Evolutionary conservation across 2,113 vertebrate species (phyloP).

Genomic region (Cololabis saira): DNA sequence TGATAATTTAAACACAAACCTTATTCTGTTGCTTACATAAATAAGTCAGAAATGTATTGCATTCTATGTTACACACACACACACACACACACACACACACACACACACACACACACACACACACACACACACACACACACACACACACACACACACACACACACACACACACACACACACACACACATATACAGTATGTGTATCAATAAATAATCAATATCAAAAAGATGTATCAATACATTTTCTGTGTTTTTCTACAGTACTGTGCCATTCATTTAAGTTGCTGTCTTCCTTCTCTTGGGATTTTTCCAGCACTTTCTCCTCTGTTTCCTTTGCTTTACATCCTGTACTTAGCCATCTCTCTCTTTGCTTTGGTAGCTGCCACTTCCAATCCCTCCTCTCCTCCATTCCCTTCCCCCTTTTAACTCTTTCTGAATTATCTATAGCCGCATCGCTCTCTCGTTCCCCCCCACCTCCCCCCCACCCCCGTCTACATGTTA

Average conservation of each 20-base stretch:
- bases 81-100: too few relatives aligned
- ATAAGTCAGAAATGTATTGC: too few relatives aligned
- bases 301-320: constrained; percentile 29
- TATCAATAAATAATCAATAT: too few relatives aligned
- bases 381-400: constrained; percentile 71
- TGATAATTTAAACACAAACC: too few relatives aligned
- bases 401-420: constrained; percentile 67
- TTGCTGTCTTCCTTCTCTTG: constrained; percentile 42
- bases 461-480: constrained; percentile 40
- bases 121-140: too few relatives aligned
- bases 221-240: constrained; percentile 2
- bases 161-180: too few relatives aligned
- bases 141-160: too few relatives aligned
- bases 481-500: constrained; percentile 53
- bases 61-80: too few relatives aligned
- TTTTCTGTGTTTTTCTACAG: constrained; percentile 7
- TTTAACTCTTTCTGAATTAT: constrained; percentile 81
- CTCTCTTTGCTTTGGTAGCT: constrained; percentile 69
- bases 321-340: constrained; percentile 50
- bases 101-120: too few relatives aligned
- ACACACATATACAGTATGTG: too few relatives aligned
- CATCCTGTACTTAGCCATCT: constrained; percentile 51
- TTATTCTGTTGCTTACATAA: too few relatives aligned
- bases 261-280: constrained; percentile 42
- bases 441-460: constrained; percentile 69